phyloP scores from a whole-genome alignment of 2,797 vertebrate species.

The Amblyopsis hoosieri region DNA sequence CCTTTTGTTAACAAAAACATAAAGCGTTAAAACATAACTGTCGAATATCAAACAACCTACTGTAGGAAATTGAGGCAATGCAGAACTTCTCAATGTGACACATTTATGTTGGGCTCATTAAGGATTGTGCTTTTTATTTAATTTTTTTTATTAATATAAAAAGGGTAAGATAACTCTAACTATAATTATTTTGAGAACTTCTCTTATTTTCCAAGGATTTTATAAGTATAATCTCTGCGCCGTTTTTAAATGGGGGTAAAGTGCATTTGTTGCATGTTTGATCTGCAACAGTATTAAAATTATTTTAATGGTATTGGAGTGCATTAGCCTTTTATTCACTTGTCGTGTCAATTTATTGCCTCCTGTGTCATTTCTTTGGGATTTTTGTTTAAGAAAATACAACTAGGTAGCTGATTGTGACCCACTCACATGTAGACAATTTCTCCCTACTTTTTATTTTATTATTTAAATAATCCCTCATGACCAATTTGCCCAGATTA shows the following conservation, averaged over 20 bases:
- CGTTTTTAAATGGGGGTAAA: conserved; percentile 84
- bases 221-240: conserved; percentile 50
- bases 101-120: conserved; percentile 7
- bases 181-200: conserved; percentile 54
- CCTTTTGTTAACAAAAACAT: neutral
- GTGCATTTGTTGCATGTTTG: conserved; percentile 99
- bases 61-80: too few species aligned
- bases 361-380: conserved; percentile 99
- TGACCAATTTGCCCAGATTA: conserved; percentile 25
- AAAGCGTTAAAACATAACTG: too few species aligned
- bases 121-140: conserved; percentile 58
- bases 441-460: conserved; percentile 11
- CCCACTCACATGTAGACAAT: conserved; percentile 48
- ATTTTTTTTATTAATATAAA: conserved; percentile 46
- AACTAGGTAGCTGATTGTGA: conserved; percentile 46
- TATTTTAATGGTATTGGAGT: conserved; percentile 99
- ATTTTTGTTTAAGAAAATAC: conserved; percentile 78
- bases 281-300: conserved; percentile 99
- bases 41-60: too few species aligned
- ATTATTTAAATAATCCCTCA: conserved; percentile 17
- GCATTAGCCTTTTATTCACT: conserved; percentile 99
- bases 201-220: conserved; percentile 62
- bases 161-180: conserved; percentile 49
- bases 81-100: neutral
- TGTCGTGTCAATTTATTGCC: conserved; percentile 99